Percentiles rank a stretch among this genome's conserved stretches.
Evolutionary conservation across 1,140 invertebrate genomes (phyloP).

Genomic region (Varroa destructor): DNA sequence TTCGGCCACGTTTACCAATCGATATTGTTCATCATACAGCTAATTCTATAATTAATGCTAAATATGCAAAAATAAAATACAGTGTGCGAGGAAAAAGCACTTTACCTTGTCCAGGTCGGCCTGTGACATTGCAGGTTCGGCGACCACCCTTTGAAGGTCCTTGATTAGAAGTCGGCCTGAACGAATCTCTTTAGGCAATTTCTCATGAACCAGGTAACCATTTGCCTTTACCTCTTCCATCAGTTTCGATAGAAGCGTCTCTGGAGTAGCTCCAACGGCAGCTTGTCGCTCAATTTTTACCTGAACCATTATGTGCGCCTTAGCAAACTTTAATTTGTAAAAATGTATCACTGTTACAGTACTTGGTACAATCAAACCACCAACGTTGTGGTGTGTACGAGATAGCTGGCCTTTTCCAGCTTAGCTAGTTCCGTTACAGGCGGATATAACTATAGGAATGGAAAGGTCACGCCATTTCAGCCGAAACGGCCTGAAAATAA

Average conservation of each 20-base stretch:
- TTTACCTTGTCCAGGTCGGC: conserved; percentile 51
- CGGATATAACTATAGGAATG: too few relatives aligned
- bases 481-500: background rate
- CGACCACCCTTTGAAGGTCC: conserved; percentile 53
- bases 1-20: too few relatives aligned
- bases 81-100: background rate
- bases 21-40: too few relatives aligned
- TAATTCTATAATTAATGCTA: too few relatives aligned
- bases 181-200: conserved; percentile 57
- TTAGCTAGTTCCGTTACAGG: too few relatives aligned
- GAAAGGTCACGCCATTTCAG: too few relatives aligned
- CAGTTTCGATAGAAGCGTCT: conserved; percentile 50
- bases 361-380: too few relatives aligned
- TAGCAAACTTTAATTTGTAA: too few relatives aligned
- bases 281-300: conserved; percentile 46
- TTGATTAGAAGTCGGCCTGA: conserved; percentile 51
- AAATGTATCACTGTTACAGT: too few relatives aligned
- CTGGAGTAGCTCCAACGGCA: conserved; percentile 46
- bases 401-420: too few relatives aligned
- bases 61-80: background rate
- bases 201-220: conserved; percentile 60
- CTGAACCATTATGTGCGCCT: conserved; percentile 36
- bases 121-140: conserved; percentile 53
- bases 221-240: conserved; percentile 63
- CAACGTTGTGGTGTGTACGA: too few relatives aligned